Conservation (phyloP, 2,113 vertebrate genomes). For the Anoplopoma fimbria region DNA sequence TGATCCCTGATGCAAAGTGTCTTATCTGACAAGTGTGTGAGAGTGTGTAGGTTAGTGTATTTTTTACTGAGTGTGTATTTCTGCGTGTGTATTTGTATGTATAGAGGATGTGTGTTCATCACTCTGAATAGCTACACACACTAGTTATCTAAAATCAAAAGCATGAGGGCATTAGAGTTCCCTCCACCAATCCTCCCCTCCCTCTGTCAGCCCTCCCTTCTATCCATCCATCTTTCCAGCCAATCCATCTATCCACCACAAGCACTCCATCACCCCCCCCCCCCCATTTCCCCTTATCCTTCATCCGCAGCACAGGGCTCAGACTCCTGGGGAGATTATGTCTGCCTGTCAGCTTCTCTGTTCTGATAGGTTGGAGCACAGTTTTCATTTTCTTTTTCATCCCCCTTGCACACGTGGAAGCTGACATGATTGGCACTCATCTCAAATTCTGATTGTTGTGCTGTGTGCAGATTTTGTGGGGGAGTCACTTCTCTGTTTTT, state of each 20-base stretch:
- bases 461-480: slow-evolving; percentile 55
- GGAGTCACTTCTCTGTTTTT: slow-evolving; percentile 53
- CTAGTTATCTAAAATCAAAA: slow-evolving; percentile 70
- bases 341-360: slow-evolving; percentile 72
- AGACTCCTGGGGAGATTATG: slow-evolving; percentile 74
- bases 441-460: slow-evolving; percentile 66
- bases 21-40: slow-evolving; percentile 68
- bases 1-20: slow-evolving; percentile 72
- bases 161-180: slow-evolving; percentile 34
- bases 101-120: slow-evolving; percentile 8
- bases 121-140: slow-evolving; percentile 32
- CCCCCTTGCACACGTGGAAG: slow-evolving; percentile 45
- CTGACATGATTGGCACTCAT: slow-evolving; percentile 76
- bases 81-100: slow-evolving; percentile 10
- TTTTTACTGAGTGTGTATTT: slow-evolving; percentile 11
- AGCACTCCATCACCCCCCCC: slow-evolving; percentile 42
- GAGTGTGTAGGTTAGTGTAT: slow-evolving; percentile 19
- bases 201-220: slow-evolving; percentile 17
- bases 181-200: slow-evolving; percentile 15
- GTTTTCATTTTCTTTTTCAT: slow-evolving; percentile 41
- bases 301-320: slow-evolving; percentile 66
- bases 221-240: slow-evolving; percentile 41
- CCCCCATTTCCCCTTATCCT: slow-evolving; percentile 45
- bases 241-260: slow-evolving; percentile 55
- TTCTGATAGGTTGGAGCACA: slow-evolving; percentile 65